Evolutionary conservation across 2,888 invertebrate genomes (phyloP), one percentile per base, ranked within the genome.

Genomic region (Rhagophthalmus giganteus): DNA sequence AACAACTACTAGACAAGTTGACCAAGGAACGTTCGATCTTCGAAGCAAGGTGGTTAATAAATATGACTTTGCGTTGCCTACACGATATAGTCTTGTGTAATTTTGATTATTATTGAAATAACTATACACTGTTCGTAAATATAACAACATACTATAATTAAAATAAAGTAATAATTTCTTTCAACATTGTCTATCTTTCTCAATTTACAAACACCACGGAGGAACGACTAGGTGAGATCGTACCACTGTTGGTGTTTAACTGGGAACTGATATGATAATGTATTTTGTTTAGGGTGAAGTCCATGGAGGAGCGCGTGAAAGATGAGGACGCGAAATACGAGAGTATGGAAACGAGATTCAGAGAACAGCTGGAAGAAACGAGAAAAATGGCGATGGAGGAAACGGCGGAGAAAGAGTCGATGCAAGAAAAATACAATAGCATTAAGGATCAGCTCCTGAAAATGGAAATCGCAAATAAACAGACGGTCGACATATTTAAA

Each of bases 11-110:
- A 26, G 66, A 70, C 24, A 71, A 70, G 47, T 44, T 71, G 34
- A 64, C 63, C 2, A 61, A 65, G 6, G 72, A 72, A 35, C 67
- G 69, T 24, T 63, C 61, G 15, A 60, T 60, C 40, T 65, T 70
- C 37, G 72, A 73, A 55, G 67, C 71, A 46, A 74, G 73, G 74
- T 75, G 72, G 68, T 59, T 74, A 66, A 60, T 72, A 49, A 64
- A 68, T 58, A 64, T 74, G 54, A 71, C 71, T 28, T 61, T 74
- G 53, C 68, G 69, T 50, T 66, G 70, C 28, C 58, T 74, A 54
- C 67, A 71, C 47, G 74, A 74, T 60, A 57, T 74, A 52, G 57
- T 73, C 12, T 64, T 69, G 47, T 71, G 72, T 20, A 61, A 58
- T 44, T 37, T 52, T 41, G 38, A 37, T 32, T 47, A 37, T 12